Percentiles rank a stretch among this genome's conserved stretches.
Evolutionary conservation across 1,140 invertebrate species (phyloP).

Genomic region (Tribolium castaneum): DNA sequence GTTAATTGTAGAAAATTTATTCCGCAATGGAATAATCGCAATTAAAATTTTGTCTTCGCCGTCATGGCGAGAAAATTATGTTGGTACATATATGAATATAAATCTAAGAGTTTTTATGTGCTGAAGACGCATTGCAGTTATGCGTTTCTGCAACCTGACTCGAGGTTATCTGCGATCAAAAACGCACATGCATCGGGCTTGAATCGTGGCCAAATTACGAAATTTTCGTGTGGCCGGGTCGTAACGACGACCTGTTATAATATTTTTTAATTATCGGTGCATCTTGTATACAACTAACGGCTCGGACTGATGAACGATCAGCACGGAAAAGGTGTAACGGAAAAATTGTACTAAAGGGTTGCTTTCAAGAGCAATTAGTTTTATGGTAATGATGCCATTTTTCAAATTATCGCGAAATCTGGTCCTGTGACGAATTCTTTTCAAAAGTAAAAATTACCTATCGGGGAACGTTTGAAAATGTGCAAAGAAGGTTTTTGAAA

Average conservation of each 20-base stretch:
- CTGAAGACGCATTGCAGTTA: conserved; percentile 6
- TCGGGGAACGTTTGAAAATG: too few relatives aligned
- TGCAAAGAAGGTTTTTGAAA: too few relatives aligned
- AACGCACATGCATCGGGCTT: background rate
- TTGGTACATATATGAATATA: background rate
- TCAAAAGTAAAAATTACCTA: too few relatives aligned
- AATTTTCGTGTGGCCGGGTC: background rate
- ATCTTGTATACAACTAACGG: background rate
- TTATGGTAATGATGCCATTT: background rate
- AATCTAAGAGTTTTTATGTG: background rate
- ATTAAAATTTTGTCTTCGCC: conserved; percentile 13
- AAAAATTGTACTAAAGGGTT: background rate
- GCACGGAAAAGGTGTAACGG: background rate
- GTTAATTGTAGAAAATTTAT: background rate
- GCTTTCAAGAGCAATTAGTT: background rate
- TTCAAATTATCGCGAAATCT: background rate
- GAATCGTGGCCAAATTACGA: conserved; percentile 1
- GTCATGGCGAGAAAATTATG: background rate
- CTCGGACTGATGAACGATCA: background rate
- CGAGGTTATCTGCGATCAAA: background rate
- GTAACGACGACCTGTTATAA: background rate
- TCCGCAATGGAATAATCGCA: conserved; percentile 2
- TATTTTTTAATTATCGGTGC: conserved; percentile 23
- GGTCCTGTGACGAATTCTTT: too few relatives aligned
- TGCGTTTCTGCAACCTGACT: background rate